Percentiles rank a stretch among this genome's conserved stretches.
Evolutionary conservation across 2,797 vertebrate species (phyloP).

Genomic region (Anguilla megastoma): DNA sequence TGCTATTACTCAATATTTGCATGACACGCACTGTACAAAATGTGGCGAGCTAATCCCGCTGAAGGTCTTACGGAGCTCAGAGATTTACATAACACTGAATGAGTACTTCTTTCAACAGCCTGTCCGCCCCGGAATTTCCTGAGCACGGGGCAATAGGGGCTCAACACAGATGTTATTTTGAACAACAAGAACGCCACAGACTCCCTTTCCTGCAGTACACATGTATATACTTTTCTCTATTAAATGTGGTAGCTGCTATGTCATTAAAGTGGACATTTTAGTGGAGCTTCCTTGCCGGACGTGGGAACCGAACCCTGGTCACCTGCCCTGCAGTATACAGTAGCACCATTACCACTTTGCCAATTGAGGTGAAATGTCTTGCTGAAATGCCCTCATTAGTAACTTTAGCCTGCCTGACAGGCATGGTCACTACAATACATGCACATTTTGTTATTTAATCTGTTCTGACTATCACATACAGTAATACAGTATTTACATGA

Average conservation of each 20-base stretch:
- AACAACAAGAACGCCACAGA: not conserved
- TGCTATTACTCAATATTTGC: not conserved
- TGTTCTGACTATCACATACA: not conserved
- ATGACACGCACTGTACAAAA: not conserved
- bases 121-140: not conserved
- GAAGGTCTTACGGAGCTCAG: not conserved
- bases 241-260: not conserved
- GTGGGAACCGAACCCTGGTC: not conserved
- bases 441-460: not conserved
- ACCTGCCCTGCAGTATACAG: not conserved
- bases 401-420: not conserved
- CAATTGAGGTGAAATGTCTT: not conserved
- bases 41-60: not conserved
- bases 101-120: not conserved
- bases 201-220: not conserved
- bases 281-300: not conserved
- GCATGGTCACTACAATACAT: not conserved
- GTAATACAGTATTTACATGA: not conserved
- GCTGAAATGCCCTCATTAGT: not conserved
- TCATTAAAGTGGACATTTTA: not conserved
- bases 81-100: conserved; percentile 9
- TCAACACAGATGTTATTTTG: not conserved
- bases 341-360: not conserved
- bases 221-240: not conserved
- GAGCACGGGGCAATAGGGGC: not conserved